Evolutionary conservation across 2,113 vertebrate species (phyloP).

Genomic region (Zonotrichia leucophrys): DNA sequence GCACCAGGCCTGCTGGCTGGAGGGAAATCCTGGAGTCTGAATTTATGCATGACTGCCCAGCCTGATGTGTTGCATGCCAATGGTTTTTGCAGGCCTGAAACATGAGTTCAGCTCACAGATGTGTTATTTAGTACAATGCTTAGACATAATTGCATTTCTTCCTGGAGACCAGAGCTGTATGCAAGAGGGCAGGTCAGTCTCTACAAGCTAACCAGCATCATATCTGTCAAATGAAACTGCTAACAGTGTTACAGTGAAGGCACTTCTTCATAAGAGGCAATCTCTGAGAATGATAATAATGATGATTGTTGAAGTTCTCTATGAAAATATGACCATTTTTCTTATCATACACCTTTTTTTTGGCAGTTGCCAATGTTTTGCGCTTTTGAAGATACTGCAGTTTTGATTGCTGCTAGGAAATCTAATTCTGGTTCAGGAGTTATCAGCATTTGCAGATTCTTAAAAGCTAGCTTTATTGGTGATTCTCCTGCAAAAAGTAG

Average conservation of each 20-base stretch:
- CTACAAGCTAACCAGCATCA: background rate
- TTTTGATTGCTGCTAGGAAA: background rate
- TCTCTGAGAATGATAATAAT: background rate
- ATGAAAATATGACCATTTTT: background rate
- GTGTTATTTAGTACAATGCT: background rate
- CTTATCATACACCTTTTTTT: background rate
- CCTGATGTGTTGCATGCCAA: background rate
- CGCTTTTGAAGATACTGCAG: background rate
- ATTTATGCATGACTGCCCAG: background rate
- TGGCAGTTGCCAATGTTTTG: background rate
- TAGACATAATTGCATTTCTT: background rate
- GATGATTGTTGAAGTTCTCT: background rate
- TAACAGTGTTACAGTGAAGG: background rate
- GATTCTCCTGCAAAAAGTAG: background rate
- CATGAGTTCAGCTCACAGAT: background rate
- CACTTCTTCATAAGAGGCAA: background rate
- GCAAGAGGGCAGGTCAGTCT: background rate
- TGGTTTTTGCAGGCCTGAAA: background rate
- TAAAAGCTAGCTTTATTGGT: background rate
- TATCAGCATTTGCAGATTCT: background rate
- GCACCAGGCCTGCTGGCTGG: background rate
- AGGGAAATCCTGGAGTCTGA: background rate
- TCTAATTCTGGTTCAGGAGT: background rate
- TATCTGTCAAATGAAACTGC: background rate
- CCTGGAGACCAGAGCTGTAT: background rate